A percentile compares a stretch with the other conserved stretches of the same genome.
phyloP scores from a whole-genome alignment of 2,888 invertebrate species.

The Papilio elwesi region DNA sequence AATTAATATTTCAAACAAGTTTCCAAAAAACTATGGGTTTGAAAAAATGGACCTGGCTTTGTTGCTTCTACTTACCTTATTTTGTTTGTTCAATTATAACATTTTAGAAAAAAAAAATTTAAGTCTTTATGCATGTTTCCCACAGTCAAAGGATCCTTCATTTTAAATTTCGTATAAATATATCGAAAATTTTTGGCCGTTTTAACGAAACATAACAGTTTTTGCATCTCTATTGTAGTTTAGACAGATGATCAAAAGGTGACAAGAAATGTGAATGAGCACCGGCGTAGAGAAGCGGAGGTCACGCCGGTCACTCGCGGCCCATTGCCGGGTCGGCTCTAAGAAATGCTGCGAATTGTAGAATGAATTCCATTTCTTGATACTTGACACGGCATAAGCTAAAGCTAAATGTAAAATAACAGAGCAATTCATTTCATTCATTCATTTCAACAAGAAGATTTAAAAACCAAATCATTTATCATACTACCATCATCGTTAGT shows the following conservation, averaged over 20 bases:
- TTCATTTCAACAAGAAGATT: no score
- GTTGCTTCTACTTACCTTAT: no score
- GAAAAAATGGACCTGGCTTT: no score
- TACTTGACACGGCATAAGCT: conserved; percentile 43
- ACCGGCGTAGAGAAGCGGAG: conserved; percentile 57
- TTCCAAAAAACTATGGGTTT: no score
- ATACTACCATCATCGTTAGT: no score
- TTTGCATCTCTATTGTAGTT: conserved; percentile 22
- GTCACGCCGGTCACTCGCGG: conserved; percentile 55
- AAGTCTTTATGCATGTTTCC: no score
- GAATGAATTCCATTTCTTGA: conserved; percentile 48
- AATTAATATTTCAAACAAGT: no score
- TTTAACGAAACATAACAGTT: background rate
- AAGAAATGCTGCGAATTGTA: conserved; percentile 47
- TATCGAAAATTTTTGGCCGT: background rate
- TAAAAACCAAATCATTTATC: no score
- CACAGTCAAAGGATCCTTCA: background rate
- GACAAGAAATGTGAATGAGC: conserved; percentile 47
- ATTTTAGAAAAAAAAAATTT: no score
- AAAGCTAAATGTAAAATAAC: background rate
- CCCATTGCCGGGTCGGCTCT: conserved; percentile 42
- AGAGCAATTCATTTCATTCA: no score
- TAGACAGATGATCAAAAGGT: conserved; percentile 43
- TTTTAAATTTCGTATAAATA: background rate
- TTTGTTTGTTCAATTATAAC: no score